Conservation (phyloP, 2,888 invertebrate genomes). For the Apoderus coryli region DNA sequence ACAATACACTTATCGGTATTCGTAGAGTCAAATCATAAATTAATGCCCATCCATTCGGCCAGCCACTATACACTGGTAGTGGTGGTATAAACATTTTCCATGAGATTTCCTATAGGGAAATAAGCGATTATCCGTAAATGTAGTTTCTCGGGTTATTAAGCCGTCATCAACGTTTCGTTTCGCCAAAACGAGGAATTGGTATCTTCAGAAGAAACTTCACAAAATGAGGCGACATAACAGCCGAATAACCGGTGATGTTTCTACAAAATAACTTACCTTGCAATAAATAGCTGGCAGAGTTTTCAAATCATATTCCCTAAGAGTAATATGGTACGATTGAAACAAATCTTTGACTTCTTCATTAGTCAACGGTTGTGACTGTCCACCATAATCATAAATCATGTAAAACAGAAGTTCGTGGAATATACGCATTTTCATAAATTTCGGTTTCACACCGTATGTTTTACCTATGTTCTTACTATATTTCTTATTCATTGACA, state of each 20-base stretch:
- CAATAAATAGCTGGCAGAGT: conserved; percentile 37
- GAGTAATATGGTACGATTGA: conserved; percentile 15
- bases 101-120: too few relatives aligned
- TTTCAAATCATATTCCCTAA: conserved; percentile 30
- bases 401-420: conserved; percentile 58
- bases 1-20: conserved; percentile 55
- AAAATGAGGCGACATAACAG: too few relatives aligned
- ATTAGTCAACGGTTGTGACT: conserved; percentile 18
- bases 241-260: too few relatives aligned
- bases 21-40: conserved; percentile 53
- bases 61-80: conserved; percentile 41
- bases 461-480: conserved; percentile 24
- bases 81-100: conserved; percentile 66
- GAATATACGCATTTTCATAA: conserved; percentile 46
- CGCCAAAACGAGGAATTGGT: too few relatives aligned
- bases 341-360: conserved; percentile 27
- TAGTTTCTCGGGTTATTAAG: too few relatives aligned
- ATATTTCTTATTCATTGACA: too few relatives aligned
- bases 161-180: too few relatives aligned
- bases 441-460: conserved; percentile 17
- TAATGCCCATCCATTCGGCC: conserved; percentile 43
- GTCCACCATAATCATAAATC: conserved; percentile 34
- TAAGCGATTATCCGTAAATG: too few relatives aligned
- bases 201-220: too few relatives aligned
- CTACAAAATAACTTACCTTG: too few relatives aligned